These are phyloP conservation scores for Tetraneura akinire DNA, from an alignment of 1,140 invertebrate species.

Conservation along the genomic window DNA sequence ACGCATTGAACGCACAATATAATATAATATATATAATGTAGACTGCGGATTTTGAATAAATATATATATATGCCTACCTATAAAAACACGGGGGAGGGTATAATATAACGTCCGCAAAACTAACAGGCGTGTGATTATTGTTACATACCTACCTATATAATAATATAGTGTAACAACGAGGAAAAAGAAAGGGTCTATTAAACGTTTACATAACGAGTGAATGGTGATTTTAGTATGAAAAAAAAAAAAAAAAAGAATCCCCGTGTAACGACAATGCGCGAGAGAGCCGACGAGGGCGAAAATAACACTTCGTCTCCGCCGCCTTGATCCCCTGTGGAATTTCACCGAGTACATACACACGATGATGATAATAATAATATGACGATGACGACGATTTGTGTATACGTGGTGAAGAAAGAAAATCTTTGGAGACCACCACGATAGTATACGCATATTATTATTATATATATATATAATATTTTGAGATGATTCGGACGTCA, in stretches of 20 bases:
- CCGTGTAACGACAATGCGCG: background rate
- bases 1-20: background rate
- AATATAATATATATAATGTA: background rate
- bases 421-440: conserved; percentile 30
- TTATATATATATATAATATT: background rate
- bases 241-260: conserved; percentile 38
- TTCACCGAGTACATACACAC: conserved; percentile 55
- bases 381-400: background rate
- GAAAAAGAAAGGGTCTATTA: conserved; percentile 28
- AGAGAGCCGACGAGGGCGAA: background rate
- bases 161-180: no score
- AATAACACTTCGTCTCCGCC: conserved; percentile 40
- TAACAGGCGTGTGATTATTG: conserved; percentile 41
- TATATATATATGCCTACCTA: no score
- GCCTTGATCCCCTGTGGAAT: conserved; percentile 51
- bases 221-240: conserved; percentile 39
- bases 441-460: background rate
- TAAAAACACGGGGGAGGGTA: background rate
- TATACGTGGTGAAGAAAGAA: conserved; percentile 25
- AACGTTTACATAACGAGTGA: conserved; percentile 33
- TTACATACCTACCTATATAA: no score
- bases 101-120: conserved; percentile 44
- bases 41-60: background rate
- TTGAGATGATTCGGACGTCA: conserved; percentile 39
- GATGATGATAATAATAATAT: conserved; percentile 17